Base-by-base conservation (phyloP, 2,113 vertebrate genomes). In the Mohoua ochrocephala region DNA sequence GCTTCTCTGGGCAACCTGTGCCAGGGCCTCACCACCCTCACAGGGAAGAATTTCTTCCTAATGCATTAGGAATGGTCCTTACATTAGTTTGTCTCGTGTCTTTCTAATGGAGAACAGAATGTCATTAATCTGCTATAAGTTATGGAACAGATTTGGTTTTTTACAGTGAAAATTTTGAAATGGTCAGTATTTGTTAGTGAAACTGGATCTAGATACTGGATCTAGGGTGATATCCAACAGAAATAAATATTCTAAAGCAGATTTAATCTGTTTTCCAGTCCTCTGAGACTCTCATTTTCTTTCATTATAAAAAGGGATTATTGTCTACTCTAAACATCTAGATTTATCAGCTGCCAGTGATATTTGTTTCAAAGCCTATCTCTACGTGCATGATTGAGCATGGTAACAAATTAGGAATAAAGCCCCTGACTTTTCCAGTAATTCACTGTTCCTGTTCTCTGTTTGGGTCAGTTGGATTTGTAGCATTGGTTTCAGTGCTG, bases 11-110 rank as follows among this genome's bases (percentile, higher is more conserved):
- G 18, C 19, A 67, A 1, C 12, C 45, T 60, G 45, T 75, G 69
- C 69, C 61, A 60, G 61, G 30, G 24, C 21, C n/a, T 24, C 0
- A 1, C 13, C 39, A 31, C 5, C 1, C 35, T 63, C 54, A 0
- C 35, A 61, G 15, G 14, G 7, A 31, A 23, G 8, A 4, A 2
- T 47, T 54, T 45, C 45, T 53, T 52, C 45, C 16, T 31, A 19
- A 19, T 15, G 8, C 39, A 8, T 47, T 41, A 35, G 26, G n/a
- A 61, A 11, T 15, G n/a, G 8, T 75, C 44, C 4, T 53, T 41
- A 11, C 18, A 20, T 28, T 54, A 23, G 3, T 83, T 68, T 59
- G 23, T 30, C 60, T 90, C 2, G 0, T 69, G 12, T 82, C n/a
- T 83, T 86, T 69, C 13, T 80, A 26, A 59, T 28, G 28, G 22